phyloP scores from a whole-genome alignment of 2,797 vertebrate genomes.

The Carcharodon carcharias region DNA sequence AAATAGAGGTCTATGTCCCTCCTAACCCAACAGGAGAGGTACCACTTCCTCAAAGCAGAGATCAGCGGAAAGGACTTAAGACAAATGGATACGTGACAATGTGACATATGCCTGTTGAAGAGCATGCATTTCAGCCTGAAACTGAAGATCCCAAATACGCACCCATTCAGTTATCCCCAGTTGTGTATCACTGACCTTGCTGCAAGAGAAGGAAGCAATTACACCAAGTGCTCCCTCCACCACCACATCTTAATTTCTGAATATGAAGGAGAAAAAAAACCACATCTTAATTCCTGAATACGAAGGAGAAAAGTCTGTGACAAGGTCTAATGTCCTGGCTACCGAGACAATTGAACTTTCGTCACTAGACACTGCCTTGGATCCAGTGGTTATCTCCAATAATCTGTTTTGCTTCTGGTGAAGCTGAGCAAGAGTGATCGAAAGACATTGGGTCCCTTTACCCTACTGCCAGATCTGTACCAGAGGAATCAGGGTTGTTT shows the following conservation, averaged over 20 bases:
- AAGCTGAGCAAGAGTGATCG: background rate
- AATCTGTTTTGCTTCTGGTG: background rate
- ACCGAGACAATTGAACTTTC: background rate
- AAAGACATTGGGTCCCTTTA: background rate
- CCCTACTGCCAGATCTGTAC: background rate
- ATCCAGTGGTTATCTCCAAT: background rate
- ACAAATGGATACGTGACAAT: background rate
- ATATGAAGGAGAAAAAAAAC: no score
- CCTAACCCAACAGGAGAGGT: background rate
- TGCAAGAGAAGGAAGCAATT: background rate
- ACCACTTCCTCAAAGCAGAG: background rate
- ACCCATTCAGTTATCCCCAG: background rate
- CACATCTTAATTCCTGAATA: background rate
- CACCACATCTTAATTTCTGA: background rate
- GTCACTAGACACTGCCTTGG: background rate
- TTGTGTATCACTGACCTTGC: background rate
- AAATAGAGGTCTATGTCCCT: background rate
- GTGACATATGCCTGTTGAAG: background rate
- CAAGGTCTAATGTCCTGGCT: background rate
- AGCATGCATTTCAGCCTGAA: background rate
- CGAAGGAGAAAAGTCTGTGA: background rate
- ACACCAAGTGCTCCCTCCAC: background rate
- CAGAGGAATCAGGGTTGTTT: background rate
- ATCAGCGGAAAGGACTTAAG: background rate
- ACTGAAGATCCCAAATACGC: background rate